These are phyloP conservation scores for Hyperoodon ampullatus DNA, from an alignment of 2,113 vertebrate genomes.

Conservation along the genomic window DNA sequence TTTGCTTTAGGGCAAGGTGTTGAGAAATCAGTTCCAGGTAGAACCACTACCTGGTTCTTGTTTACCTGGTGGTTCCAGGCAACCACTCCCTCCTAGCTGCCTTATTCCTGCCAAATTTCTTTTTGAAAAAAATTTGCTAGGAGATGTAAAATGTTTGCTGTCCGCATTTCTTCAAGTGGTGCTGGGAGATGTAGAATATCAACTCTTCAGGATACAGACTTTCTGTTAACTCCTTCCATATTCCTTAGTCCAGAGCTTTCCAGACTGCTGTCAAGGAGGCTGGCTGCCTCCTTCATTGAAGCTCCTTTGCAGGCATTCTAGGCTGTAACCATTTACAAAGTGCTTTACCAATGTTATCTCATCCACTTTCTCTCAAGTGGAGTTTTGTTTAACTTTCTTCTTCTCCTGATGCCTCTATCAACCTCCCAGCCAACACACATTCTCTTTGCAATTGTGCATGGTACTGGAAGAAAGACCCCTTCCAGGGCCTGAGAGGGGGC, in stretches of 20 bases:
- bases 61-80: no score
- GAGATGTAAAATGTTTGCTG: neutral
- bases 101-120: slow-evolving; percentile 1
- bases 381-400: neutral
- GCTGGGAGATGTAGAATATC: neutral
- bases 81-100: neutral
- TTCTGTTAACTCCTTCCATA: neutral
- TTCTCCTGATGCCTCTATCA: neutral
- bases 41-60: neutral
- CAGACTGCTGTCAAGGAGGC: neutral
- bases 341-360: neutral
- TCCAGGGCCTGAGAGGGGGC: neutral
- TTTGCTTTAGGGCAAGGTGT: neutral
- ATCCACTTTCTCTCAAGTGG: neutral
- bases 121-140: neutral
- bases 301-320: fast-evolving
- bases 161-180: neutral
- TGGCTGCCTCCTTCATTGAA: neutral
- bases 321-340: neutral
- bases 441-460: neutral
- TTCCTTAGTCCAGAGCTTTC: neutral
- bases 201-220: neutral
- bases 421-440: neutral
- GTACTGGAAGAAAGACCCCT: neutral
- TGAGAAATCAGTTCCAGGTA: neutral